These are phyloP conservation scores for Lophura swinhoii DNA, from an alignment of 2,797 vertebrate species.

Conservation along the genomic window DNA sequence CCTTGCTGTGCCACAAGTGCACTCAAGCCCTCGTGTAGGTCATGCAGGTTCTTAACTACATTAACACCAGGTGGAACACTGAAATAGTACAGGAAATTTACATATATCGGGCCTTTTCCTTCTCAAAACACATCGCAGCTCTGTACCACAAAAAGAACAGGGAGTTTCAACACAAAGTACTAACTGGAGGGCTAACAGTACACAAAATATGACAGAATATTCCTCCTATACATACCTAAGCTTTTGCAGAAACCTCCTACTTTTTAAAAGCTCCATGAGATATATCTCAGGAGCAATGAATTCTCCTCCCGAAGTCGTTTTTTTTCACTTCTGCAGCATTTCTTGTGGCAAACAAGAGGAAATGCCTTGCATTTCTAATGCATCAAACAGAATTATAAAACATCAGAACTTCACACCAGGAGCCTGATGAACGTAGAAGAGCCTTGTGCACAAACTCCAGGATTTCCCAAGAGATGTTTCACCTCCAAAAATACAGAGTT, in stretches of 20 bases:
- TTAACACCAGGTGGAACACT: not conserved
- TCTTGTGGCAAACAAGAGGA: not conserved
- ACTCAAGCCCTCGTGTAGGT: fast-evolving
- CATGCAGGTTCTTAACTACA: not conserved
- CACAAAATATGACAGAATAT: not conserved
- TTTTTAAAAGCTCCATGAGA: not conserved
- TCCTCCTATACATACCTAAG: not conserved
- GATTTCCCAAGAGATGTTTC: not conserved
- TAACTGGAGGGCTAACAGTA: not conserved
- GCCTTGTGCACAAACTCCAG: not conserved
- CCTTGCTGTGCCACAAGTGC: fast-evolving
- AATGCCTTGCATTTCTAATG: conserved; percentile 10
- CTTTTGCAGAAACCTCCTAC: not conserved
- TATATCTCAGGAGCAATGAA: not conserved
- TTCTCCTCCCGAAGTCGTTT: not conserved
- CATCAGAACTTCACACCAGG: not conserved
- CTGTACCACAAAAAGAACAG: not conserved
- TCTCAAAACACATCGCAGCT: not conserved
- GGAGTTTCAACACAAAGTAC: not conserved
- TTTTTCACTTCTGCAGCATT: not conserved
- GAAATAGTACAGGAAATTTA: not conserved
- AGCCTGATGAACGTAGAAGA: not conserved
- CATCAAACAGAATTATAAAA: not conserved
- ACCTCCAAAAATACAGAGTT: conserved; percentile 13
- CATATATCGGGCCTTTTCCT: not conserved